These are phyloP conservation scores for Automeris io DNA, from an alignment of 2,888 invertebrate genomes.

Conservation along the genomic window DNA sequence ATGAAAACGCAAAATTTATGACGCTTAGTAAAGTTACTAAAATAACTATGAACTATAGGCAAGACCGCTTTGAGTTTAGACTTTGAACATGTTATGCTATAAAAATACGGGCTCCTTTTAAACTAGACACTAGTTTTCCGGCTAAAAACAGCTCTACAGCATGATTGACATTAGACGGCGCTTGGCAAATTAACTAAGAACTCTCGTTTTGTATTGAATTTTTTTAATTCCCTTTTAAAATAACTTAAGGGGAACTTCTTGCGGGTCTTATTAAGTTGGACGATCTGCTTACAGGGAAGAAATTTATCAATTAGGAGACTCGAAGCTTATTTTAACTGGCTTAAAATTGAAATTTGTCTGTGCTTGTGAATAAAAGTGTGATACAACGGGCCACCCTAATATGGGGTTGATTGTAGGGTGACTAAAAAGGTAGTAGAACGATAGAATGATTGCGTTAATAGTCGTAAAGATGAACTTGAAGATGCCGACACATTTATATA, in stretches of 20 bases:
- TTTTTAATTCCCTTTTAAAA: constrained; percentile 9
- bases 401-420: constrained; percentile 40
- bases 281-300: constrained; percentile 4
- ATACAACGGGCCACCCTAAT: constrained; percentile 45
- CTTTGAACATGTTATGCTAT: background rate
- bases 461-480: background rate
- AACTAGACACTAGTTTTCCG: constrained; percentile 17
- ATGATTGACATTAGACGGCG: constrained; percentile 21
- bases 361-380: constrained; percentile 7
- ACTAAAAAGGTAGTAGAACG: constrained; percentile 15
- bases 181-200: constrained; percentile 16
- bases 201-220: constrained; percentile 10
- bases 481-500: too few species aligned
- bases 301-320: background rate
- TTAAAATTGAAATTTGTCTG: background rate
- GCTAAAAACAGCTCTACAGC: constrained; percentile 19
- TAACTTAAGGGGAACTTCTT: constrained; percentile 6
- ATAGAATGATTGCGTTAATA: constrained; percentile 4
- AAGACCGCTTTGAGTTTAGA: background rate
- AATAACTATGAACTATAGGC: background rate
- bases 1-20: too few species aligned
- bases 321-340: constrained; percentile 9
- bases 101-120: constrained; percentile 10
- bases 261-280: constrained; percentile 14
- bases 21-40: too few species aligned